Percentiles rank a stretch among this genome's conserved stretches.
phyloP scores from a whole-genome alignment of 2,113 vertebrate genomes.

The Crotalus viridis region DNA sequence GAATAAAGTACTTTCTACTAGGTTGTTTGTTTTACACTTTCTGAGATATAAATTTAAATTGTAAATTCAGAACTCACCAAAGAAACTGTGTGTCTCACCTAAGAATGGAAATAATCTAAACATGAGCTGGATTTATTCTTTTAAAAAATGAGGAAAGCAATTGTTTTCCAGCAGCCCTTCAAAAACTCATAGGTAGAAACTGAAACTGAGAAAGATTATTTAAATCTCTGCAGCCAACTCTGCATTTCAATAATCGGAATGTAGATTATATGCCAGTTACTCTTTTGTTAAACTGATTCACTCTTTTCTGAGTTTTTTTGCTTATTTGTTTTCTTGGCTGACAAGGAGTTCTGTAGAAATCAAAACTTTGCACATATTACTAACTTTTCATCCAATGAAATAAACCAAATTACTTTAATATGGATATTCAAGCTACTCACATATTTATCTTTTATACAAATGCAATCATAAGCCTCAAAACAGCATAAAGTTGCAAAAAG shows the following conservation, averaged over 20 bases:
- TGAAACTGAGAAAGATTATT: neutral
- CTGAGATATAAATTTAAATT: neutral
- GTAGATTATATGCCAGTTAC: neutral
- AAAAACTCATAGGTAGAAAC: neutral
- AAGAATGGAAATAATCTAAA: neutral
- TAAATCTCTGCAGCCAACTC: neutral
- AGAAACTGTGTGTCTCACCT: neutral
- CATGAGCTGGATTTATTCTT: neutral
- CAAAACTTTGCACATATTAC: neutral
- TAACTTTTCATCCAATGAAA: neutral
- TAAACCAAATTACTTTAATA: neutral
- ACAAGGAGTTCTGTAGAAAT: neutral
- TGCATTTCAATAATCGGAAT: neutral
- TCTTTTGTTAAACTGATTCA: neutral
- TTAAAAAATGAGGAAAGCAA: neutral
- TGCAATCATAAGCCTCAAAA: neutral
- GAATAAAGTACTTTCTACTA: neutral
- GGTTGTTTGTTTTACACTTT: conserved; percentile 3
- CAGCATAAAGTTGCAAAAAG: neutral
- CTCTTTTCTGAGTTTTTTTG: neutral
- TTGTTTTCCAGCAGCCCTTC: neutral
- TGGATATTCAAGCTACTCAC: neutral
- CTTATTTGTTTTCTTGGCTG: neutral
- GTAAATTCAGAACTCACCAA: neutral
- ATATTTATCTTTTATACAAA: rapidly evolving